Evolutionary conservation across 2,797 vertebrate species (phyloP).

Genomic region (Brachymystax lenok): DNA sequence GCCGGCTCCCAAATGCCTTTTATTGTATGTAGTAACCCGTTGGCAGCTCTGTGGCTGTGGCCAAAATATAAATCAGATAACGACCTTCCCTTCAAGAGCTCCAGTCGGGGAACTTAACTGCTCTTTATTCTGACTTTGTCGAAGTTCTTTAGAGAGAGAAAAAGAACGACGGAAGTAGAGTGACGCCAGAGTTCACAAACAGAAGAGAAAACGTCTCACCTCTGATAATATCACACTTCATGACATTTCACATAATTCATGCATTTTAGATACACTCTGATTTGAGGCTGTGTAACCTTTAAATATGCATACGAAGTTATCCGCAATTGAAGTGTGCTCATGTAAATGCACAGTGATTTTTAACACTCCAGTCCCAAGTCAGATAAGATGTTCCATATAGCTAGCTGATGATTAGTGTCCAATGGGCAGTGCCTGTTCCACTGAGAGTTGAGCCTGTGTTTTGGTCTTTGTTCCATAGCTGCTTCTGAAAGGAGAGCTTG

Average conservation of each 20-base stretch:
- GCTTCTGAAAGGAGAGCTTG: slow-evolving; percentile 68
- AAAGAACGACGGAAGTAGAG: slow-evolving; percentile 50
- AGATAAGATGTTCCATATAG: slow-evolving; percentile 34
- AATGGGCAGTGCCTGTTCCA: slow-evolving; percentile 21
- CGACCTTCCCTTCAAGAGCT: slow-evolving; percentile 73
- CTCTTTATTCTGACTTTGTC: slow-evolving; percentile 71
- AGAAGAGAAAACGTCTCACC: slow-evolving; percentile 59
- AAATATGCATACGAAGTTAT: slow-evolving; percentile 37
- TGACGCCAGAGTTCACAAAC: slow-evolving; percentile 56
- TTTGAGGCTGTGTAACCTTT: slow-evolving; percentile 29
- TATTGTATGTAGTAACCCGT: slow-evolving; percentile 37
- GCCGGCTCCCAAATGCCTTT: slow-evolving; percentile 48
- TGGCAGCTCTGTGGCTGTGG: slow-evolving; percentile 59
- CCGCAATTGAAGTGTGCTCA: slow-evolving; percentile 17
- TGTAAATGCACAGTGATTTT: slow-evolving; percentile 18
- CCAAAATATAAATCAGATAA: slow-evolving; percentile 74
- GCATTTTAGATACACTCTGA: too few species aligned
- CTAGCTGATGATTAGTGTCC: slow-evolving; percentile 32
- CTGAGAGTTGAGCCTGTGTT: slow-evolving; percentile 41
- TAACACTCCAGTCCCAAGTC: slow-evolving; percentile 18
- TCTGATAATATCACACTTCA: slow-evolving; percentile 63
- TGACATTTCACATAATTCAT: slow-evolving; percentile 60
- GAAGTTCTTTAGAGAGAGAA: slow-evolving; percentile 68
- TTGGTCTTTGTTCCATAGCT: slow-evolving; percentile 40
- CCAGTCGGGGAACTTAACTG: slow-evolving; percentile 62